Base-by-base conservation (phyloP, 1,140 invertebrate genomes). In the Magallana gigas region DNA sequence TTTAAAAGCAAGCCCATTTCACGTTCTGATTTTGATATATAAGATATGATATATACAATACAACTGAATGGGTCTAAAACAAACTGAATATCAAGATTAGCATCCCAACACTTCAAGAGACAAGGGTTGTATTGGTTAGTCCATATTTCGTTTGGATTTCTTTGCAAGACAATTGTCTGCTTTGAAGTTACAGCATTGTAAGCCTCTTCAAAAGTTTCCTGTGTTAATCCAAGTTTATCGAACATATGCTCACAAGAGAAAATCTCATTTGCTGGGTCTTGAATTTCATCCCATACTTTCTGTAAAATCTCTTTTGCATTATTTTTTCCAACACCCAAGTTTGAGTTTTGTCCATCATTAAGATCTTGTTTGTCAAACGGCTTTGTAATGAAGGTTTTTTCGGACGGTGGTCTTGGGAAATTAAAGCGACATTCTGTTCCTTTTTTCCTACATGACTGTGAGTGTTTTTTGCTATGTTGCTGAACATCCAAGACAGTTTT, bases 11-110 rank as follows among this genome's bases (percentile, higher is more conserved):
- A 36, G 36, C 36, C 36, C 36, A 86, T 85, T 87, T 87, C 88
- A 9, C 62, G 68, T 80, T 89, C 88, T 64, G 48, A 56, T 71
- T 89, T 89, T n/a, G 84, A 68, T 57, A 89, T 89, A 64, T 89
- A 89, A 89, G 36, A 36, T 36, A 36, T 36, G 36, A 36, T 36
- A 36, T 36, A 36, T 36, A 36, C 36, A 36, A 36, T 60, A 80
- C 87, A 88, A 23, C 56, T 59, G 57, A 60, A 89, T 14, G 88
- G 85, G 59, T 89, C 88, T 9, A 64, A n/a, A 14, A 89, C 60
- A 68, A n/a, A 89, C 64, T 89, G 88, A 16, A 89, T 36, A 36
- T 36, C 36, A 36, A 36, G 36, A 5, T 36, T 36, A 36, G 36
- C 36, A 36, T 36, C 36, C 85, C 88, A 89, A 56, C 85, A 87